Evolutionary conservation across 2,797 vertebrate species (phyloP), one percentile per base, ranked within the genome.

Genomic region (Megaceryle alcyon): DNA sequence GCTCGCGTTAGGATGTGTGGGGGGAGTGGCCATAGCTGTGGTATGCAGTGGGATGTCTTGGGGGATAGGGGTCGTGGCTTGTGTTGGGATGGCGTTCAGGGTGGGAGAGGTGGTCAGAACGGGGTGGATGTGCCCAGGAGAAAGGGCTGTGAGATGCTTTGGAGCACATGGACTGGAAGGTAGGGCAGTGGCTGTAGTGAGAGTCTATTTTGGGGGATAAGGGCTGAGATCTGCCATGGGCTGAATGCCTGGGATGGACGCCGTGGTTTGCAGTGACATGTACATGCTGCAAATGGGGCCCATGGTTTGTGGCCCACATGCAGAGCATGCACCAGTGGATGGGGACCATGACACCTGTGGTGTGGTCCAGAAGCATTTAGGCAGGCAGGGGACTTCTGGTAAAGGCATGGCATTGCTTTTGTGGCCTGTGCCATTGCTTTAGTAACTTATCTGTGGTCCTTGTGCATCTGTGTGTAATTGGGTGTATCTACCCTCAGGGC

Each of bases 181-280:
- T 2, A n/a, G 29, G 43, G 53, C 78, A 43, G 64, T 5, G 41
- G n/a, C 31, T 48, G 37, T 3, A 26, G 63, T 2, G 6, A 53
- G 57, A 19, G 29, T 6, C 46, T 82, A 0, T 56, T 69, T 5
- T 51, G 59, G 22, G 71, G 48, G 9, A 3, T 14, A 7, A 44
- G 71, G 44, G 28, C 65, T 78, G 83, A 10, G 39, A 20, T 53
- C n/a, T 19, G 31, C 69, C 14, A 25, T 0, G 20, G n/a, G 10
- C n/a, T 20, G 25, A 31, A 11, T 1, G 48, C 59, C 13, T 5
- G 60, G 28, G 37, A 7, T 8, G 13, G 68, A 17, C 28, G 72
- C 82, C 1, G 4, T 33, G 37, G 26, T 66, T 66, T 46, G 60
- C 59, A 31, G 54, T 0, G 2, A 16, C 35, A 8, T 4, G 1